Percentiles rank a stretch among this genome's conserved stretches.
Evolutionary conservation across 2,113 vertebrate species (phyloP).

Genomic region (Raphicerus campestris): DNA sequence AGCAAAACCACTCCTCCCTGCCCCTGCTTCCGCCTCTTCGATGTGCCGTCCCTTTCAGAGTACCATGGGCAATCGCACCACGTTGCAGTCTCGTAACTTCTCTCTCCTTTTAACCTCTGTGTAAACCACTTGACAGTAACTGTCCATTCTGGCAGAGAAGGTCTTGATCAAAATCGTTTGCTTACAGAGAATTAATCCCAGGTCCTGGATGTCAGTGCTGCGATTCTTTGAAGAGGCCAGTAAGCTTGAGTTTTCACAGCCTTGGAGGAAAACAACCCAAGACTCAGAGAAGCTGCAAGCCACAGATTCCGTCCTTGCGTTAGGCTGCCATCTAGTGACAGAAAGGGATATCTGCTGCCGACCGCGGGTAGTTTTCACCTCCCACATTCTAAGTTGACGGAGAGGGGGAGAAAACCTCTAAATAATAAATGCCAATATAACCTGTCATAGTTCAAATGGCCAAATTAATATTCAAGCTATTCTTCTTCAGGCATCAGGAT

Average conservation of each 20-base stretch:
- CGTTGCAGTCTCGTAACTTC: background rate
- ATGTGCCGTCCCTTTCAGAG: background rate
- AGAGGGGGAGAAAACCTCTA: background rate
- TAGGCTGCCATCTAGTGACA: slow-evolving; percentile 71
- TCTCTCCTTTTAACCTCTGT: background rate
- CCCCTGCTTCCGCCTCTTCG: background rate
- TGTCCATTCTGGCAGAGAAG: background rate
- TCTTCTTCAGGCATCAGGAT: background rate
- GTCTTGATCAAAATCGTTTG: background rate
- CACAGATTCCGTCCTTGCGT: background rate
- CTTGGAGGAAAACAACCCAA: too few species aligned
- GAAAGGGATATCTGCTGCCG: rapidly evolving
- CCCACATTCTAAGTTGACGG: background rate
- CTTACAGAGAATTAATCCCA: background rate
- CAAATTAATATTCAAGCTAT: background rate
- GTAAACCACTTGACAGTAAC: background rate
- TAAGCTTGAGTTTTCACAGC: background rate
- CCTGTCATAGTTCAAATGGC: background rate
- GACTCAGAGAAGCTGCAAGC: rapidly evolving
- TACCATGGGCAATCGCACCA: background rate
- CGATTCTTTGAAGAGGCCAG: background rate
- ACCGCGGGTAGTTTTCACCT: rapidly evolving
- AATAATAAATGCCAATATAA: background rate
- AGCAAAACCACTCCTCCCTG: background rate
- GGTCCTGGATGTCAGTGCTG: background rate